phyloP scores from a whole-genome alignment of 2,797 vertebrate genomes.

The Hoplostethus atlanticus region DNA sequence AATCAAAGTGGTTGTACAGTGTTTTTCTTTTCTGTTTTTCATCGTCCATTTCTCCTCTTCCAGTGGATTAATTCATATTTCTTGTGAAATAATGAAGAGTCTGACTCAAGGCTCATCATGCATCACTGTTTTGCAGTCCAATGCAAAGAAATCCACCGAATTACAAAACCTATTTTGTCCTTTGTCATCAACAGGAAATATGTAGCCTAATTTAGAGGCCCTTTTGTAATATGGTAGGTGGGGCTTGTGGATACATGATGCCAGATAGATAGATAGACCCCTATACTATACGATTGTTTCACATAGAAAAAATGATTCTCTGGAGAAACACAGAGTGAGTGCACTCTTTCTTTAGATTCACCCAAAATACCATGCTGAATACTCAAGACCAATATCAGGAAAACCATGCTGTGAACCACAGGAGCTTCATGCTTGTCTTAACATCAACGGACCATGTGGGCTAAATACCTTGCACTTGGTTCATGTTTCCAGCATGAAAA shows the following conservation, averaged over 20 bases:
- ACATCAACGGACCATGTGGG: not conserved
- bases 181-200: too few species aligned
- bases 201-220: not conserved
- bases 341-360: not conserved
- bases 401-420: not conserved
- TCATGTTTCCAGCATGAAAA: too few species aligned
- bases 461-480: not conserved
- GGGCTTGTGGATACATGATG: not conserved
- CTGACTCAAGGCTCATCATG: not conserved
- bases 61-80: constrained; percentile 17
- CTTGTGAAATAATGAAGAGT: not conserved
- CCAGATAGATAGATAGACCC: not conserved
- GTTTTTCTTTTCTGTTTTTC: not conserved
- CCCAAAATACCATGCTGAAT: not conserved
- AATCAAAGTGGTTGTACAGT: not conserved
- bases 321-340: not conserved
- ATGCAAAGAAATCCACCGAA: too few species aligned
- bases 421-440: not conserved
- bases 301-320: not conserved
- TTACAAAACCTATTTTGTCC: too few species aligned
- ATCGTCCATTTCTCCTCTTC: not conserved
- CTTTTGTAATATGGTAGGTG: not conserved
- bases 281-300: not conserved
- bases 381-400: not conserved
- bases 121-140: not conserved